Evolutionary conservation across 2,888 invertebrate species (phyloP), one percentile per base, ranked within the genome.

Genomic region (Neoaliturus tenellus): DNA sequence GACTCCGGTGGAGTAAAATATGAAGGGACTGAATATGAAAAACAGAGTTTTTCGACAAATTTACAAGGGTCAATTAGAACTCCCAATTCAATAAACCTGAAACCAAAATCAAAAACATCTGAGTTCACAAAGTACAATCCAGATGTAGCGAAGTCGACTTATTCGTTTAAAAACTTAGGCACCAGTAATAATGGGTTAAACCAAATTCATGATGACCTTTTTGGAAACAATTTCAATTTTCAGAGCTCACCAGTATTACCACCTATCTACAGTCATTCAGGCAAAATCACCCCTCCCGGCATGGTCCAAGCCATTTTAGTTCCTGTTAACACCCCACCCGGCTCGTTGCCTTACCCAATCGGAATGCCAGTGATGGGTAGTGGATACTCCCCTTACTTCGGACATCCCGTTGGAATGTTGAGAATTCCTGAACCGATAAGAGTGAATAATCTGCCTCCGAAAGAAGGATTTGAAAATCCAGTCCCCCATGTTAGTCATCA

Each of bases 231-330:
- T 55, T 55, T 33, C 20, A 55, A 55, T 5, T 33, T 78, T 10
- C 78, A 28, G 28, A 31, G 35, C 5, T 0, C 48, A 20, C 78
- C 28, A 33, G 55, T 14, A n/a, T 1, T 55, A 4, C 55, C 51
- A 31, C 55, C 44, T 1, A 14, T 55, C 8, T 78, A 51, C 35
- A 55, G 23, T 25, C 28, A 3, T 51, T 28, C 75, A 5, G 28
- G 41, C 28, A 75, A 75, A 44, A 8, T 44, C 1, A 25, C 44
- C n/a, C 75, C 23, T 17, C 33, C 31, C 6, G 78, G 78, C 28
- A 78, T 78, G 78, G 55, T 78, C 12, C 78, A 78, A 78, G 78
- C 78, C 1, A 33, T 78, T 17, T 35, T 78, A 33, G 78, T 78
- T 55, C 78, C 78, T 55, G 78, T 78, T 3, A 78, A 78, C 33